Conservation (phyloP, 2,113 vertebrate genomes). For the Pantherophis guttatus region DNA sequence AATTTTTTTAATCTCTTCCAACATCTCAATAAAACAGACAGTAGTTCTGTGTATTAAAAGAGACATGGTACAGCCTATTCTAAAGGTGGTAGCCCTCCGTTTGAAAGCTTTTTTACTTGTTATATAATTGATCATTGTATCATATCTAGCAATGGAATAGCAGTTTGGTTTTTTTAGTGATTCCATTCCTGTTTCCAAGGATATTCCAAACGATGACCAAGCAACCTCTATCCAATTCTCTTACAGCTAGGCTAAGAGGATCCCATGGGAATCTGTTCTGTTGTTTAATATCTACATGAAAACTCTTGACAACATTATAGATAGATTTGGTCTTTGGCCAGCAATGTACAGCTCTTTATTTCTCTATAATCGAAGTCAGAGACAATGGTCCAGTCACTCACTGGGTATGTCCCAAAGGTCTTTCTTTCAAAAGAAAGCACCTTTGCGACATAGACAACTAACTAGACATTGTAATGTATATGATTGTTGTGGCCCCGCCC, state of each 20-base stretch:
- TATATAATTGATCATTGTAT: not conserved
- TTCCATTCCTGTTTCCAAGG: not conserved
- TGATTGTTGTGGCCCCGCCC: too few relatives aligned
- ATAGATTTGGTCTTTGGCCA: not conserved
- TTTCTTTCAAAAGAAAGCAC: not conserved
- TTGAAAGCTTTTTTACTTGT: not conserved
- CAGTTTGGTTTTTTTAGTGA: not conserved
- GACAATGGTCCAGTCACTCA: not conserved
- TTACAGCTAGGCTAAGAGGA: not conserved
- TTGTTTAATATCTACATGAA: not conserved
- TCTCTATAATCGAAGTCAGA: not conserved
- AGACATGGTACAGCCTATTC: not conserved
- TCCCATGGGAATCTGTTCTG: not conserved
- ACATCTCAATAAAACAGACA: not conserved
- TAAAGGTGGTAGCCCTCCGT: not conserved
- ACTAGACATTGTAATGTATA: not conserved
- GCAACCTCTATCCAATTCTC: not conserved
- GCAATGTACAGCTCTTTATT: not conserved
- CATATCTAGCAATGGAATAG: not conserved
- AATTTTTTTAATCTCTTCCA: not conserved
- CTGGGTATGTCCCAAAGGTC: not conserved
- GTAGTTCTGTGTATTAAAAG: not conserved
- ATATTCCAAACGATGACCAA: not conserved
- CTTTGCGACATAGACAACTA: not conserved
- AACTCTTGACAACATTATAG: not conserved